Conservation (phyloP, 2,888 invertebrate genomes). For the Drosophila conformis region DNA sequence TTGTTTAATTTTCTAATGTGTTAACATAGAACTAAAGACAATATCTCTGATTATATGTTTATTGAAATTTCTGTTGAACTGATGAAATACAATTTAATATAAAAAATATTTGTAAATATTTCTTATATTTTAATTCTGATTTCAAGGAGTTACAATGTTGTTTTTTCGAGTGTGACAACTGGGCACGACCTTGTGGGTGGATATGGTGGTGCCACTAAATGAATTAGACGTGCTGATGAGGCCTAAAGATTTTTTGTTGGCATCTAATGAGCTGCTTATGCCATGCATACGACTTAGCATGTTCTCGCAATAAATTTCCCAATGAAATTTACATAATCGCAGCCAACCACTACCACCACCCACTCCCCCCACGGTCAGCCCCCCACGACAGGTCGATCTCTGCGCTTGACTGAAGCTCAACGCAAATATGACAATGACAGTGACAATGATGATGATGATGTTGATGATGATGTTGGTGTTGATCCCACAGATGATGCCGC, state of each 20-base stretch:
- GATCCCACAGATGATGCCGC: conserved; percentile 22
- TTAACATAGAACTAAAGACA: neutral
- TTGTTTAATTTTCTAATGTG: neutral
- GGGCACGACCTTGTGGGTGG: neutral
- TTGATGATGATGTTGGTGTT: conserved; percentile 1
- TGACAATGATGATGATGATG: conserved; percentile 14
- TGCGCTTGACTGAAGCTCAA: conserved; percentile 46
- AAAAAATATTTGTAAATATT: neutral
- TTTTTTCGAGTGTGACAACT: neutral
- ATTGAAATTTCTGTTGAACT: neutral
- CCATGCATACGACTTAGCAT: conserved; percentile 43
- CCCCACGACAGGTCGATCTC: neutral
- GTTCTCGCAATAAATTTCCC: conserved; percentile 67
- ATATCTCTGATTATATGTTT: neutral
- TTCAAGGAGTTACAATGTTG: neutral
- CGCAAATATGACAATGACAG: conserved; percentile 37
- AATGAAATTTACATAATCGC: conserved; percentile 73
- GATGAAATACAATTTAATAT: neutral
- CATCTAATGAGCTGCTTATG: conserved; percentile 78
- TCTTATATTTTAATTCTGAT: neutral
- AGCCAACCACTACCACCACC: neutral
- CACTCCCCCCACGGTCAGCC: no score
- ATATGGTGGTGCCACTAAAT: conserved; percentile 2
- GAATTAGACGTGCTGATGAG: conserved; percentile 45
- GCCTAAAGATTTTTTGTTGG: conserved; percentile 28